phyloP scores from a whole-genome alignment of 2,888 invertebrate genomes.

The Acronicta alni region DNA sequence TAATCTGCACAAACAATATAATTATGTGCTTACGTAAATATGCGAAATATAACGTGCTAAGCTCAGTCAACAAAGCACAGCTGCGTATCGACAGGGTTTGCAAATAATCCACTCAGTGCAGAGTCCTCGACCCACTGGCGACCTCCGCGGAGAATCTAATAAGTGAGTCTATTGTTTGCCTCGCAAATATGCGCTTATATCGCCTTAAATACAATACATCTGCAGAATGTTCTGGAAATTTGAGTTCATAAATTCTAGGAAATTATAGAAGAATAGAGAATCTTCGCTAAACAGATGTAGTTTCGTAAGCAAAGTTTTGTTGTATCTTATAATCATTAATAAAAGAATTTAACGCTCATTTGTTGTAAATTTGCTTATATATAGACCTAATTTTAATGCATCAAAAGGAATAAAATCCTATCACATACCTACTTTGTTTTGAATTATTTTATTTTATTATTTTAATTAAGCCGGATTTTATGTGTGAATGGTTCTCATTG shows the following conservation, averaged over 20 bases:
- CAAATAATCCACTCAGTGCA: slow-evolving; percentile 51
- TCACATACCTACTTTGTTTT: slow-evolving; percentile 20
- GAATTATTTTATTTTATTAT: slow-evolving; percentile 11
- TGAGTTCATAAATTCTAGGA: slow-evolving; percentile 1
- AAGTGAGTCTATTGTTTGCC: slow-evolving; percentile 27
- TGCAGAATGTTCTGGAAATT: not conserved
- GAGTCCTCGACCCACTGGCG: slow-evolving; percentile 35
- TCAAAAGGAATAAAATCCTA: slow-evolving; percentile 36
- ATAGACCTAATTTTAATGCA: slow-evolving; percentile 18
- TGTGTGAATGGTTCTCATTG: slow-evolving; percentile 21
- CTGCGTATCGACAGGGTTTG: slow-evolving; percentile 55
- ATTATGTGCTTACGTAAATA: slow-evolving; percentile 3
- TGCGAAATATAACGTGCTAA: slow-evolving; percentile 9
- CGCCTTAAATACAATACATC: slow-evolving; percentile 11
- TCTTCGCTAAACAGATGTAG: slow-evolving; percentile 1
- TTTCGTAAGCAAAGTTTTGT: slow-evolving; percentile 6
- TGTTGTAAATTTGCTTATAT: slow-evolving; percentile 4
- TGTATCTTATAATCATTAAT: not conserved
- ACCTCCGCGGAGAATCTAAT: slow-evolving; percentile 29
- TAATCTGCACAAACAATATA: not conserved
- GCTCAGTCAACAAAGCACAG: slow-evolving; percentile 43
- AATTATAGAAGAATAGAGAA: slow-evolving; percentile 2
- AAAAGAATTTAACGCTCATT: too few species aligned
- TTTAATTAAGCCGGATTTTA: slow-evolving; percentile 7
- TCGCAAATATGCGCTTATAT: slow-evolving; percentile 19